phyloP scores from a whole-genome alignment of 2,113 vertebrate species.

The Neogale vison region DNA sequence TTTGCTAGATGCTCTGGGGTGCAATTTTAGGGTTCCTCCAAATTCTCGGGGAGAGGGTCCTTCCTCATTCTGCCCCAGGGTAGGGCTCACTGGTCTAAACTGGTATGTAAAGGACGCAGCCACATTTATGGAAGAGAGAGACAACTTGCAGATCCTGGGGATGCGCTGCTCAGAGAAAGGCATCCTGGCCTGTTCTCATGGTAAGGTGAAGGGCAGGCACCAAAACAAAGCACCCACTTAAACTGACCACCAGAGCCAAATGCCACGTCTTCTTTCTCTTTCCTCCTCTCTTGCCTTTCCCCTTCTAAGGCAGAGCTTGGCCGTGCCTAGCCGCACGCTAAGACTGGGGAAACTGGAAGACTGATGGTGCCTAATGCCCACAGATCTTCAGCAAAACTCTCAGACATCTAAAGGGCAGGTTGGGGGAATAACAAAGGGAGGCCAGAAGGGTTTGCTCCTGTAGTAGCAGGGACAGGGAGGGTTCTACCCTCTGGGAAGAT shows the following conservation, averaged over 20 bases:
- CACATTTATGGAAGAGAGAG: background rate
- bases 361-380: background rate
- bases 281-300: background rate
- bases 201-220: background rate
- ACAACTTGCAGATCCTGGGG: background rate
- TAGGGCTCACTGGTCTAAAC: background rate
- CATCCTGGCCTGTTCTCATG: accelerated
- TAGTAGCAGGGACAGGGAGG: too few relatives aligned
- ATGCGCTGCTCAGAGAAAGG: background rate
- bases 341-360: background rate
- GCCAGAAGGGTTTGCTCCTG: background rate
- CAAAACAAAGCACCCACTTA: background rate
- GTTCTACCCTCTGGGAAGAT: background rate
- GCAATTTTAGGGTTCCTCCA: background rate
- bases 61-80: background rate
- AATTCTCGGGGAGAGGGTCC: background rate
- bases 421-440: background rate
- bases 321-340: background rate
- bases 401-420: background rate
- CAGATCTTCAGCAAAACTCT: background rate
- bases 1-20: background rate
- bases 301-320: background rate
- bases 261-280: background rate
- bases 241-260: background rate
- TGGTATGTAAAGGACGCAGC: background rate